Base-by-base conservation (phyloP, 2,888 invertebrate genomes). In the Cosmorhoe ocellata region DNA sequence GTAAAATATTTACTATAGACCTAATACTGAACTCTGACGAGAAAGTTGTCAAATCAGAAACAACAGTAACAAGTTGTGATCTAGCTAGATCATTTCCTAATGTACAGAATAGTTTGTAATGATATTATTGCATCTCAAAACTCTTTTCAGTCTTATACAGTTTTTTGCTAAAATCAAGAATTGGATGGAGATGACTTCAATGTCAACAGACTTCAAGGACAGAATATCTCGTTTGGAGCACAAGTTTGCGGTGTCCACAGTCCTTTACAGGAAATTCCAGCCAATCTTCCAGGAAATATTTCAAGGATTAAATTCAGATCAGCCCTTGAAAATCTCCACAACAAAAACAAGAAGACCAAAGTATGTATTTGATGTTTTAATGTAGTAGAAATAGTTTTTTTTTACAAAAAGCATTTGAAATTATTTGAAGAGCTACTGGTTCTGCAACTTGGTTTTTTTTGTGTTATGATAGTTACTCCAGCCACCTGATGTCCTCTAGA, bases 101-200 rank as follows among this genome's bases (percentile, higher is more conserved):
- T 7, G 7, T 24, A 24, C 7, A 24, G 18, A 18, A 24, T 7
- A 5, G 5, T 24, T 7, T 24, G 24, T 18, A 24, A 24, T 24
- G 6, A 24, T 24, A 7, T 4, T 6, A 1, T 7, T 24, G 24
- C 9, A 22, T n/a, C n/a, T n/a, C n/a, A n/a, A 0, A 11, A 34
- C 31, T 42, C 32, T 18, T 48, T 90, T 14, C 51, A 98, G 98
- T 74, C 91, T 99, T 55, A 95, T 96, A 55, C 96, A 98, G 71
- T 99, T 99, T 84, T 98, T 99, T 75, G 94, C 93, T 59, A 98
- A 98, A 90, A 97, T 98, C 71, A 95, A 96, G 76, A 95, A 95
- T 73, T 99, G 99, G 99, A 94, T 96, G 54, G 97, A 98, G 69
- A 98, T 99, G 97, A 95, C 97, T 0, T 94, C 94, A 59, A 92